Base-by-base conservation (phyloP, 2,797 vertebrate species). In the Falco biarmicus region DNA sequence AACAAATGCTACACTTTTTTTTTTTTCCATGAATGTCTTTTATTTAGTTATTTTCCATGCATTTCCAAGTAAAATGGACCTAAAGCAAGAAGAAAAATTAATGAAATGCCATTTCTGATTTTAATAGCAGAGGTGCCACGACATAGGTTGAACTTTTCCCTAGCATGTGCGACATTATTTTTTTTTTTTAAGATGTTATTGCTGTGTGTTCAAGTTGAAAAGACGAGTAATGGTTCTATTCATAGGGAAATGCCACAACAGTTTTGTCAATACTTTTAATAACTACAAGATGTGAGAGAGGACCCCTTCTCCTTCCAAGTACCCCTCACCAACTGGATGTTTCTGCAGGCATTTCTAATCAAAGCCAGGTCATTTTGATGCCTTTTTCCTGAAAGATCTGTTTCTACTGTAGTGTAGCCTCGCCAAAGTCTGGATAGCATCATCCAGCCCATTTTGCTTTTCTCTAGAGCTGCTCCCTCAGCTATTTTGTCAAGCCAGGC, bases 241-340 rank as follows among this genome's bases (percentile, higher is more conserved):
- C 43, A 32, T 31, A 10, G 10, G 11, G 28, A 89, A 57, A 71
- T 24, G 7, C 37, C 31, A 20, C 29, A 86, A 63, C 51, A 39
- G 18, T 84, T 78, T 37, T 70, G 10, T 66, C 16, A 48, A 15
- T 76, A 57, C 76, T 90, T 61, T 48, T 37, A 56, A 24, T 34
- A 34, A 75, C 78, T 32, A 1, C 15, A 64, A 29, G 13, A 34
- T 53, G 13, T 0, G 3, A 63, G 45, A 68, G 28, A 57, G 1
- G 6, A 43, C 8, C 21, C 20, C 21, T 68, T 80, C 13, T 68
- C 29, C 32, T 54, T 94, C n/a, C 26, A 21, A 0, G 0, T 41
- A 19, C 4, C 26, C 17, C 37, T 93, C 31, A 41, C 25, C 50
- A 53, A 13, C n/a, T 66, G 0, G 0, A 4, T 2, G 1, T 60